Percentiles rank a stretch among this genome's conserved stretches.
phyloP scores from a whole-genome alignment of 2,888 invertebrate species.

The Diloba caeruleocephala region DNA sequence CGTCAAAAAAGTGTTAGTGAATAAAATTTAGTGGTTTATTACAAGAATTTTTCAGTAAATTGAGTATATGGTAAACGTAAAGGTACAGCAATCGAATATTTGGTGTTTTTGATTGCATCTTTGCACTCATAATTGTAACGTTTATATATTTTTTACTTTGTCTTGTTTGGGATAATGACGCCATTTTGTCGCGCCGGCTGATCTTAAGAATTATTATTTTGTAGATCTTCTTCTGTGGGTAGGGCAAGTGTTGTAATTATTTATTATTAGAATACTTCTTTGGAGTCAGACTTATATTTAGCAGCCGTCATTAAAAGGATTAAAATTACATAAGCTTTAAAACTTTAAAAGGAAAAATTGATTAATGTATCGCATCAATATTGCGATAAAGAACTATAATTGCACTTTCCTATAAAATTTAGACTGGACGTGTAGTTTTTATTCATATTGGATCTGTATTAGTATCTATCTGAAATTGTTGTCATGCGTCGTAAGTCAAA shows the following conservation, averaged over 20 bases:
- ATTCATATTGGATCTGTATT: conserved; percentile 4
- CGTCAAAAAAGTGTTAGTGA: conserved; percentile 84
- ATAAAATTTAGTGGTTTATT: conserved; percentile 76
- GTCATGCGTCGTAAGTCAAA: conserved; percentile 19
- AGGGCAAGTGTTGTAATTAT: conserved; percentile 61
- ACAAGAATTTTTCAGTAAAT: conserved; percentile 70
- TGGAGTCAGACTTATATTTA: conserved; percentile 45
- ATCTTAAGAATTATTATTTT: conserved; percentile 81
- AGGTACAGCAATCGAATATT: conserved; percentile 54
- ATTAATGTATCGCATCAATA: conserved; percentile 48
- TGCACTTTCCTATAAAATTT: conserved; percentile 21
- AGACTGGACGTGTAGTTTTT: conserved; percentile 2
- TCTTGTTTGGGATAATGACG: conserved; percentile 86
- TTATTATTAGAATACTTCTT: conserved; percentile 54
- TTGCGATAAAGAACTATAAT: conserved; percentile 35
- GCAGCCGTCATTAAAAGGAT: conserved; percentile 19
- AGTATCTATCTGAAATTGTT: conserved; percentile 6
- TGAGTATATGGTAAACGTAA: conserved; percentile 70
- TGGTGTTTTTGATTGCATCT: conserved; percentile 14
- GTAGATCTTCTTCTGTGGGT: conserved; percentile 64
- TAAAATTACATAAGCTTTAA: conserved; percentile 53
- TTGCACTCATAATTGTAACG: conserved; percentile 13
- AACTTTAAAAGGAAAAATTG: conserved; percentile 49
- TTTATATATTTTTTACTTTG: conserved; percentile 62
- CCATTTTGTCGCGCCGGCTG: conserved; percentile 89